Base-by-base conservation (phyloP, 1,140 invertebrate species). In the Ceratosolen fusciceps region DNA sequence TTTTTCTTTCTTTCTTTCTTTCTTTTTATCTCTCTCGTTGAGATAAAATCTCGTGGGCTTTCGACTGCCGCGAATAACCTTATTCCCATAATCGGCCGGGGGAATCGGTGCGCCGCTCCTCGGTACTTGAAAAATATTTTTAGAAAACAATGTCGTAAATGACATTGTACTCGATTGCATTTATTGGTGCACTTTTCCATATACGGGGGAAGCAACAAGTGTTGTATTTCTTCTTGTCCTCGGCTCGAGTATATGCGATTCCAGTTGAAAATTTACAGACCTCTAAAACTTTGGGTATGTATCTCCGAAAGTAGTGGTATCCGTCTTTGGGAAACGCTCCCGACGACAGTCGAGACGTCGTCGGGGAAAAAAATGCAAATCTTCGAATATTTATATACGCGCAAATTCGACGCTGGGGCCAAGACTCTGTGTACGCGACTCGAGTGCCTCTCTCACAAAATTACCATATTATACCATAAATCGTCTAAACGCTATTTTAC, bases 391-490 rank as follows among this genome's bases (percentile, higher is more conserved):
- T 79, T 79, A 79, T 79, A 79, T 43, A 72, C 67, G 68, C 21
- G 43, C 39, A 43, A 78, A 74, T 56, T 49, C 70, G 47, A 74
- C 77, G 31, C 65, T 54, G 49, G 60, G 60, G 71, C 43, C 34
- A 39, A 24, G 34, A 0, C 21, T 29, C n/a, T 54, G 56, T 12
- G 29, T 14, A 24, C n/a, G 31, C n/a, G 19, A 43, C 74, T 73
- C 71, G 29, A 73, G 47, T 74, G 70, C 60, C 24, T 60, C 56
- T 73, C 70, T 52, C 4, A 31, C 39, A 29, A 74, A 74, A 79
- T 79, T 79, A 79, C 71, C 77, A 74, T 79, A 74, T 79, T 54
- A 74, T 72, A 54, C 62, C 47, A 54, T 79, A 79, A 79, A 79
- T 79, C 60, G 73, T 54, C n/a, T 21, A 26, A 24, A 47, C 21